Conservation (phyloP, 2,113 vertebrate genomes). For the Salvelinus namaycush region DNA sequence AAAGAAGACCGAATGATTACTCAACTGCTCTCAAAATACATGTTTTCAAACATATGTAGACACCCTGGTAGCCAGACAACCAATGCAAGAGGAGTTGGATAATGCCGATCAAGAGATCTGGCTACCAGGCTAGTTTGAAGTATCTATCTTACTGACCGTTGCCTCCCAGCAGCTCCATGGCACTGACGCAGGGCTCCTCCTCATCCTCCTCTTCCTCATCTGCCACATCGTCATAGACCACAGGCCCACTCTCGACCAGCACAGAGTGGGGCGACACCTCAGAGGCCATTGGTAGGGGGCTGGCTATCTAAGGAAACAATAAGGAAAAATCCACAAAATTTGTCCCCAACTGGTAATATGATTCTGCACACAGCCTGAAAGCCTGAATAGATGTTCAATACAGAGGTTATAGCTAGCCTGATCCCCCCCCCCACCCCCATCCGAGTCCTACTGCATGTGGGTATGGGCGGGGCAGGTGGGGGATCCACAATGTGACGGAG, state of each 20-base stretch:
- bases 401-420: not conserved
- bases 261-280: slow-evolving; percentile 51
- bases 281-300: slow-evolving; percentile 37
- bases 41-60: too few species aligned
- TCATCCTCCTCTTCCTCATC: slow-evolving; percentile 87
- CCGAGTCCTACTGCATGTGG: not conserved
- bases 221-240: slow-evolving; percentile 82
- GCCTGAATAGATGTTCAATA: not conserved
- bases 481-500: slow-evolving; percentile 12
- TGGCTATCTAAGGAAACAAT: slow-evolving; percentile 36
- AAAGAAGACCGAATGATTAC: not conserved
- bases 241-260: slow-evolving; percentile 90
- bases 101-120: too few species aligned
- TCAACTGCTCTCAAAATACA: not conserved
- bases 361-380: not conserved
- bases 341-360: not conserved
- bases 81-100: too few species aligned
- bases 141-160: slow-evolving; percentile 72
- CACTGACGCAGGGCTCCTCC: slow-evolving; percentile 88
- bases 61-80: too few species aligned
- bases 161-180: slow-evolving; percentile 86
- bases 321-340: not conserved
- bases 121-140: too few species aligned
- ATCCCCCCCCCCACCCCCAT: not conserved
- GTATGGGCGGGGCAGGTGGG: not conserved